A percentile compares a stretch with the other conserved stretches of the same genome.
Conservation (phyloP, 2,888 invertebrate genomes). For the Scaptomyza parva region DNA sequence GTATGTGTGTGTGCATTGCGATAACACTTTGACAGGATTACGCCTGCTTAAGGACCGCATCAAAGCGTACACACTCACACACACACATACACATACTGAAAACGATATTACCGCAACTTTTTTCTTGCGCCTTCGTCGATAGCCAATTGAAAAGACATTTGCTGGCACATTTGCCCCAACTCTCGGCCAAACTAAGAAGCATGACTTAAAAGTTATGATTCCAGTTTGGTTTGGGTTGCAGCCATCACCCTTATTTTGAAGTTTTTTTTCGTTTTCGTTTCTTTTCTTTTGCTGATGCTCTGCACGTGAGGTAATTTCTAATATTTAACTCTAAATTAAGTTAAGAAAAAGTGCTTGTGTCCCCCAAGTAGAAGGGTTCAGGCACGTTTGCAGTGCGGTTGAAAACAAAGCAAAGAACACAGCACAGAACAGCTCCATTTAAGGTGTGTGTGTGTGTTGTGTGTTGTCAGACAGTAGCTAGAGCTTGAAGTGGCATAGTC, state of each 20-base stretch:
- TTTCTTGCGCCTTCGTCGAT: slow-evolving; percentile 68
- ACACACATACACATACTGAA: slow-evolving; percentile 47
- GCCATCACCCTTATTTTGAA: neutral
- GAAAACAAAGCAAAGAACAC: slow-evolving; percentile 6
- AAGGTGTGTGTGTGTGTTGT: no score
- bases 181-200: slow-evolving; percentile 57
- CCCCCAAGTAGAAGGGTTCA: slow-evolving; percentile 36
- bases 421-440: slow-evolving; percentile 10
- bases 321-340: slow-evolving; percentile 80
- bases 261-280: no score
- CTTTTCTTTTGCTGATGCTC: slow-evolving; percentile 39
- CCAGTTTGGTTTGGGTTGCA: slow-evolving; percentile 27
- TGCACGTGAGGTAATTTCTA: slow-evolving; percentile 81
- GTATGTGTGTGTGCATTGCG: slow-evolving; percentile 55
- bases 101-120: slow-evolving; percentile 73
- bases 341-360: slow-evolving; percentile 48
- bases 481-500: slow-evolving; percentile 25
- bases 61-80: slow-evolving; percentile 51
- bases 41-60: slow-evolving; percentile 78
- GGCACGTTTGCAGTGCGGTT: slow-evolving; percentile 57
- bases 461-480: slow-evolving; percentile 20
- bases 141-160: slow-evolving; percentile 80
- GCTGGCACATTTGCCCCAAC: slow-evolving; percentile 66
- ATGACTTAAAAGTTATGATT: slow-evolving; percentile 77
- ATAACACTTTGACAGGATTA: slow-evolving; percentile 81